Base-by-base conservation (phyloP, 1,140 invertebrate genomes). In the Zaprionus vittiger region DNA sequence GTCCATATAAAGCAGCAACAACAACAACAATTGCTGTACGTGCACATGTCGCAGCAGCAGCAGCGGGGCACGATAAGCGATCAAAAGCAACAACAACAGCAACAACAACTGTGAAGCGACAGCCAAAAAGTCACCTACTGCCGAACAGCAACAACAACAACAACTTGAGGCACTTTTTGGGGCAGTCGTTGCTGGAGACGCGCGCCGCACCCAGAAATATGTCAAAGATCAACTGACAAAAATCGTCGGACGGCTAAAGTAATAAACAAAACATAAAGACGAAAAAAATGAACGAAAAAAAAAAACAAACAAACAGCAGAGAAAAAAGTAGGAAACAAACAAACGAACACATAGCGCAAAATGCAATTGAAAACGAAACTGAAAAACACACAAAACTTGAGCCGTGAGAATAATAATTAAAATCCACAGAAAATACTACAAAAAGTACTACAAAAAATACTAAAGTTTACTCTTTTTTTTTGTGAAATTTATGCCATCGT, bases 181-280 rank as follows among this genome's bases (percentile, higher is more conserved):
- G 52, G 54, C 38, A 62, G n/a, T 24, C 28, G 55, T n/a, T 20
- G 52, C 34, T 47, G 49, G 55, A 37, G 54, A 65, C 61, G 54
- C 56, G 79, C 56, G 79, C 85, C 85, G 85, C 85, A 90, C 85
- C 85, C 85, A 61, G 37, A 89, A 84, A 90, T 90, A 68, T 90
- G 85, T 90, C 85, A 90, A 90, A 90, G 85, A 90, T 90, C 85
- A 90, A 90, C 85, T 90, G 85, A 90, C 85, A 89, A 89, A 89
- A 89, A 84, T 84, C 85, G 81, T 75, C 80, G 81, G 72, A 77
- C 73, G 66, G 60, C 73, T 14, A 69, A 66, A 76, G 72, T 71
- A 80, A 86, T 79, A 89, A 89, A 76, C 75, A 84, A 84, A 81
- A 71, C 71, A 67, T 68, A 80, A 83, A 66, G 37, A 17, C 31